Evolutionary conservation across 92 coral and sea anemone species (phyloP).

Genomic region (Actinernus sp.): DNA sequence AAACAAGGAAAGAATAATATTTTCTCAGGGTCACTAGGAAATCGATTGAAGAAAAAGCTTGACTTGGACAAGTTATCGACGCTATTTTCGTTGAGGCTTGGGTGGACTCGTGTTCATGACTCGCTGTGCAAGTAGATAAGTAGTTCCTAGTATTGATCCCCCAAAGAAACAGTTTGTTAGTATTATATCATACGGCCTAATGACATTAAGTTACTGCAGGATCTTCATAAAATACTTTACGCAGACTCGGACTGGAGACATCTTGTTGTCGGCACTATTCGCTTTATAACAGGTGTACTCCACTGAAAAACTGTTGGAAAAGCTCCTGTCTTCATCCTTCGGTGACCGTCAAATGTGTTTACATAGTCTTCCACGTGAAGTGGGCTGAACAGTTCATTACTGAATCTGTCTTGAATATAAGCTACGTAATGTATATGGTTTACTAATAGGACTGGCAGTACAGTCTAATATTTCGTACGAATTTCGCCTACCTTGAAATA

Average conservation of each 20-base stretch:
- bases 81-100: neutral
- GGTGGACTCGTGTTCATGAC: neutral
- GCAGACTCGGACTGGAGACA: no score
- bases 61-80: neutral
- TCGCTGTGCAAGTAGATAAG: no score
- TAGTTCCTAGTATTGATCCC: no score
- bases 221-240: no score
- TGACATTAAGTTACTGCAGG: no score
- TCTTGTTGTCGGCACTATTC: slow-evolving; percentile 5
- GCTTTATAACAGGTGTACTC: neutral
- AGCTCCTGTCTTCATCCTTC: neutral
- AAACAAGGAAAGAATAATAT: neutral
- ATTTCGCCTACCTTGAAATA: no score
- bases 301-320: slow-evolving; percentile 2
- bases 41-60: neutral
- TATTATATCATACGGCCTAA: no score
- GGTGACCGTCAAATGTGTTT: neutral
- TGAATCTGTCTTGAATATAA: neutral
- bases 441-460: no score
- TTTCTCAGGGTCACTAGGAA: neutral
- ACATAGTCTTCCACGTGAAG: neutral
- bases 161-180: no score
- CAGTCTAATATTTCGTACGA: no score
- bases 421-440: no score
- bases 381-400: neutral